A percentile compares a stretch with the other conserved stretches of the same genome.
These are phyloP conservation scores for Benitochromis conjunctus DNA, from an alignment of 2,113 vertebrate species.

Conservation along the genomic window DNA sequence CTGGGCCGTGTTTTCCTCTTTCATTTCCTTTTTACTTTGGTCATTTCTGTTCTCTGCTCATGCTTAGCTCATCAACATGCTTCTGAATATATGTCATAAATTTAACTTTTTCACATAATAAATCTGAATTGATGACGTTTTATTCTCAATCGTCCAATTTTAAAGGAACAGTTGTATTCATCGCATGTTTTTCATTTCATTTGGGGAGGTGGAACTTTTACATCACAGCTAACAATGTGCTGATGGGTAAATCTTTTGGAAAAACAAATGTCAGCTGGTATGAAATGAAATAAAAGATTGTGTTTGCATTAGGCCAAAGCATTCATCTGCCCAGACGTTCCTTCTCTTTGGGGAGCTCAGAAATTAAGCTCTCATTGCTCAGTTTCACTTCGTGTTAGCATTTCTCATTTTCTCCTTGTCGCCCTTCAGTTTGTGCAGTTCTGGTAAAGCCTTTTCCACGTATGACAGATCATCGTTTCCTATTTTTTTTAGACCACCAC, in stretches of 20 bases:
- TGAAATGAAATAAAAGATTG: background rate
- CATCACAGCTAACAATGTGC: background rate
- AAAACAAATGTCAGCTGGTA: background rate
- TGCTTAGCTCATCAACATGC: background rate
- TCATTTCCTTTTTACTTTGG: background rate
- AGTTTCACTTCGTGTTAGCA: constrained; percentile 15
- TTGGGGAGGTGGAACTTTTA: background rate
- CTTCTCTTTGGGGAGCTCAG: background rate
- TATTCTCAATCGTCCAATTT: no score
- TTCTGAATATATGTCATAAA: background rate
- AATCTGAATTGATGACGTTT: background rate
- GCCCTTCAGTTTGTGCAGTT: constrained; percentile 14
- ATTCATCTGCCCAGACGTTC: background rate
- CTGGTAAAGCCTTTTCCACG: constrained; percentile 22
- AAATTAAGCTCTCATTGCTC: constrained; percentile 17
- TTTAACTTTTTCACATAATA: background rate
- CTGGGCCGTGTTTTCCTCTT: background rate
- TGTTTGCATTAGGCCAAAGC: background rate
- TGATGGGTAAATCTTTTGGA: background rate
- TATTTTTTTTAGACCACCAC: constrained; percentile 29
- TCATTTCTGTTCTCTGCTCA: background rate
- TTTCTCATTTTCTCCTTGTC: constrained; percentile 19
- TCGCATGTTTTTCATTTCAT: background rate
- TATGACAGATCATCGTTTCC: constrained; percentile 53
- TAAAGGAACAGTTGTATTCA: background rate